Evolutionary conservation across 2,113 vertebrate species (phyloP).

Genomic region (Willisornis vidua): DNA sequence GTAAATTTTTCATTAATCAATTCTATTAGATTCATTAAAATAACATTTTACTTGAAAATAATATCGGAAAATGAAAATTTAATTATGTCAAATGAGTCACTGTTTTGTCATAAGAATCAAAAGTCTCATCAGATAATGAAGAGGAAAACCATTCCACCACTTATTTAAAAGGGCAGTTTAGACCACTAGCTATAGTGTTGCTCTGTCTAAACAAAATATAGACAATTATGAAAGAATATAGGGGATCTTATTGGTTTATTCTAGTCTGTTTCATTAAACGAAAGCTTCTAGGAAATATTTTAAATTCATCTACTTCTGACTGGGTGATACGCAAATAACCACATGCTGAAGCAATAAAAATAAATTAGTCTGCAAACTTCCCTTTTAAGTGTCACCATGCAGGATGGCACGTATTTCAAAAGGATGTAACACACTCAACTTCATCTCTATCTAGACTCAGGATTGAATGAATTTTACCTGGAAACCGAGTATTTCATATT

Average conservation of each 20-base stretch:
- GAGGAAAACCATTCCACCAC: not conserved
- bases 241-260: not conserved
- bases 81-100: slow-evolving; percentile 16
- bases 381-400: not conserved
- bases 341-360: not conserved
- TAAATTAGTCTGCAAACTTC: not conserved
- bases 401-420: not conserved
- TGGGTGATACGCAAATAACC: not conserved
- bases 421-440: not conserved
- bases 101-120: not conserved
- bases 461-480: not conserved
- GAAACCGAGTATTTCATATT: not conserved
- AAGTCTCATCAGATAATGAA: not conserved
- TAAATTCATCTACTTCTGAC: not conserved
- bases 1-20: not conserved
- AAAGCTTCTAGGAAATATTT: not conserved
- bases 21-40: slow-evolving; percentile 17
- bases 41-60: not conserved
- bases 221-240: not conserved
- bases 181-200: not conserved
- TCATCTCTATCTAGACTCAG: not conserved
- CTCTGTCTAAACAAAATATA: not conserved
- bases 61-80: not conserved
- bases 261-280: not conserved
- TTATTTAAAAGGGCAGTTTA: not conserved